Evolutionary conservation across 2,888 invertebrate species (phyloP), one percentile per base, ranked within the genome.

Genomic region (Callosobruchus maculatus): DNA sequence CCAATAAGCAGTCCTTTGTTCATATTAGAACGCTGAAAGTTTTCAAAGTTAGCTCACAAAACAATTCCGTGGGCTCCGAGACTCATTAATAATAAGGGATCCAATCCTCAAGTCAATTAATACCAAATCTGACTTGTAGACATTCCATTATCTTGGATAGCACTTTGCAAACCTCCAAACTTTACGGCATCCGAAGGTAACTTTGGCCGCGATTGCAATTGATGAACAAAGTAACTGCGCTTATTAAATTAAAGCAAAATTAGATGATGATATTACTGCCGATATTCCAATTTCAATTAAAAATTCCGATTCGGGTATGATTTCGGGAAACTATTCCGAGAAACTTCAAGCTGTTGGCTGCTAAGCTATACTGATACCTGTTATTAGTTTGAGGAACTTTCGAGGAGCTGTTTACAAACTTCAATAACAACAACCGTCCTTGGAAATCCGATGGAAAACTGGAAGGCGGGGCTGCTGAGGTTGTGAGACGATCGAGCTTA

Each of bases 91-190:
- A 49, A 49, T 5, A 49, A 49, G 13, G 49, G 49, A 49, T 49
- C 49, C 13, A 13, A 49, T 49, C 49, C 49, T 49, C 49, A 49
- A 49, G 49, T 49, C 49, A 49, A 49, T 49, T 49, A 49, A 49
- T 49, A 49, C 49, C 18, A 49, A 18, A 49, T 49, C 49, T 49
- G 49, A 49, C 49, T 49, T 49, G 80, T 76, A 79, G 80, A 80
- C 79, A 77, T 81, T 80, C 79, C 79, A 81, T 81, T 81, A 81
- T 78, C 77, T 73, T 30, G 74, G 77, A 77, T 76, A 75, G 9
- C 49, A 49, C 49, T 49, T 49, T 13, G 49, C 49, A 18, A 49
- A 49, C 3, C 7, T 49, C 13, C 49, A 76, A 76, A 74, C 76
- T 76, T 73, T 71, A 72, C 75, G 74, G 71, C 73, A 71, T 73